phyloP scores from a whole-genome alignment of 2,113 vertebrate species.

The Ophiodon elongatus region DNA sequence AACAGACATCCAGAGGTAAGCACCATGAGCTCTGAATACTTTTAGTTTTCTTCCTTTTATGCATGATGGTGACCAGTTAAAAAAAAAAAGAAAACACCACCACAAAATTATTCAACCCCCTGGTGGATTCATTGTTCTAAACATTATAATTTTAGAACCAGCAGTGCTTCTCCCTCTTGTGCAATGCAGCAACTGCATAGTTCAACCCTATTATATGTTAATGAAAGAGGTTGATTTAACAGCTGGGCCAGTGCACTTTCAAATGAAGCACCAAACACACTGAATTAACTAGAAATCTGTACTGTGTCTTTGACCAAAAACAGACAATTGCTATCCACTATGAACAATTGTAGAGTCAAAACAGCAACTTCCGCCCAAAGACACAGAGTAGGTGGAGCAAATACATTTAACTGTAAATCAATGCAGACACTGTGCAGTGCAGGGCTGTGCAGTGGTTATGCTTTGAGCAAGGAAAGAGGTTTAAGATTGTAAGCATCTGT shows the following conservation, averaged over 20 bases:
- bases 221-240: slow-evolving; percentile 33
- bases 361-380: background rate
- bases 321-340: background rate
- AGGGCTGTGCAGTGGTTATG: background rate
- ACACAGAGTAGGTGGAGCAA: background rate
- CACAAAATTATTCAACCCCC: background rate
- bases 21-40: background rate
- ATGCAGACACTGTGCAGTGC: background rate
- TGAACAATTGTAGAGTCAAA: background rate
- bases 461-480: background rate
- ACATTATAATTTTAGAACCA: background rate
- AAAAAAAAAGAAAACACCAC: background rate
- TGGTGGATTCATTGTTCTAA: background rate
- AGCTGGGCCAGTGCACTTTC: slow-evolving; percentile 32
- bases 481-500: background rate
- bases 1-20: slow-evolving; percentile 2
- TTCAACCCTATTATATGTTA: slow-evolving; percentile 20
- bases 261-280: background rate
- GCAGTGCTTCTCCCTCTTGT: slow-evolving; percentile 6
- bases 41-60: slow-evolving; percentile 14
- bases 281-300: background rate
- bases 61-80: background rate
- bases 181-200: slow-evolving; percentile 13
- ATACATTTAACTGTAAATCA: background rate
- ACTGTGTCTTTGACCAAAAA: background rate